Conservation (phyloP, 2,113 vertebrate genomes). For the Phycodurus eques region DNA sequence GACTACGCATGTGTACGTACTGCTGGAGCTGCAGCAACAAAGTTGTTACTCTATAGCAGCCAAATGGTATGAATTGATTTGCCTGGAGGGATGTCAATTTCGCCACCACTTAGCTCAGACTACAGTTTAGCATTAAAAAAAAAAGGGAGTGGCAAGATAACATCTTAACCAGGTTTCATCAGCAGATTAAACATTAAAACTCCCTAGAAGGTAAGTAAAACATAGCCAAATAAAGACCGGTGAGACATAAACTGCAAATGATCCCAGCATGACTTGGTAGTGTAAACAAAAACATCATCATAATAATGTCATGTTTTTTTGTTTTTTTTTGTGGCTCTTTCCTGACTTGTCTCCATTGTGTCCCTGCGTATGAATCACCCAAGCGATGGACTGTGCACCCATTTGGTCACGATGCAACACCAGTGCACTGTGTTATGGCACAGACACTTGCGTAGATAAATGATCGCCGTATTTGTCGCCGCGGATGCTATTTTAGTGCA, state of each 20-base stretch:
- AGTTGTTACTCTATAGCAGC: conserved; percentile 5
- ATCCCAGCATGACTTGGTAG: conserved; percentile 3
- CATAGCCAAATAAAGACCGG: conserved; percentile 33
- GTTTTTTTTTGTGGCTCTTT: conserved; percentile 31
- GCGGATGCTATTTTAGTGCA: conserved; percentile 44
- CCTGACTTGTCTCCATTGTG: conserved; percentile 34
- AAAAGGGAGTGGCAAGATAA: conserved; percentile 1
- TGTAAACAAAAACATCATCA: conserved; percentile 14
- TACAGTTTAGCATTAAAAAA: conserved; percentile 1
- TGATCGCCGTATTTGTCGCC: conserved; percentile 69
- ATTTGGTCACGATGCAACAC: conserved; percentile 65
- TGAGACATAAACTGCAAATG: conserved; percentile 57
- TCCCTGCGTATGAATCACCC: conserved; percentile 44
- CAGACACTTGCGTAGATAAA: conserved; percentile 56
- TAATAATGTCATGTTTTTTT: neutral
- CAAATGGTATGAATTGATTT: neutral
- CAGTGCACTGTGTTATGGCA: conserved; percentile 60
- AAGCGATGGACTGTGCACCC: conserved; percentile 48
- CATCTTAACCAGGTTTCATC: conserved; percentile 40
- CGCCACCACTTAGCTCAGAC: conserved; percentile 13
- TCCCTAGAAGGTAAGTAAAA: conserved; percentile 32
- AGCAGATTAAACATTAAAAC: conserved; percentile 45
- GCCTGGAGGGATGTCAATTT: neutral
- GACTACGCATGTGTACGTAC: conserved; percentile 9
- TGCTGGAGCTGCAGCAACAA: neutral